Base-by-base conservation (phyloP, 2,888 invertebrate genomes). In the Orgyia antiqua region DNA sequence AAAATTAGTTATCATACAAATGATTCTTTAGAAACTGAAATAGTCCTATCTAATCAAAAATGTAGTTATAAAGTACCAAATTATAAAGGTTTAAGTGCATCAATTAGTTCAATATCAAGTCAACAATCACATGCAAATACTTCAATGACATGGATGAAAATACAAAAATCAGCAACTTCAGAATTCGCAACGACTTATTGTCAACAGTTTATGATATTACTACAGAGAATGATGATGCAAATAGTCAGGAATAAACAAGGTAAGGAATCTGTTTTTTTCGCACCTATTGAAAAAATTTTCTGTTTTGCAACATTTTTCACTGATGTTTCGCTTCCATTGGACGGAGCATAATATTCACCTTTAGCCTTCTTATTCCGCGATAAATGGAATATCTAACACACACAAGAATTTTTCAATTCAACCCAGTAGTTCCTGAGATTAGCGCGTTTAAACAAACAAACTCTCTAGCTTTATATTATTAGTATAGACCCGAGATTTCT, bases 211-310 rank as follows among this genome's bases (percentile, higher is more conserved):
- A 68, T 70, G 19, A 88, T 90, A 33, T 58, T 92, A 11, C 60
- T 90, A 20, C 70, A 76, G 19, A 70, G 91, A 31, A 91, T 91
- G 91, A 38, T 90, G 52, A 64, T 84, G 42, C 90, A 91, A 50
- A 89, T 88, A 41, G 64, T 77, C 13, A 82, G 92, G 41, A 90
- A 91, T 46, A 84, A 76, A 31, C 77, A 87, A 77, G 87, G 89
- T 88, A 36, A 57, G 55, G n/a, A n/a, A n/a, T n/a, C n/a, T n/a
- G n/a, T n/a, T 29, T 15, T 23, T 10, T n/a, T n/a, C n/a, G n/a
- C n/a, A n/a, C n/a, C n/a, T n/a, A n/a, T n/a, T n/a, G n/a, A n/a
- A n/a, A n/a, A n/a, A n/a, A n/a, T n/a, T n/a, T n/a, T n/a, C n/a
- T n/a, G n/a, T n/a, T n/a, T n/a, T n/a, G n/a, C n/a, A n/a, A n/a